Conservation (phyloP, 2,888 invertebrate species). For the Chymomyza amoena region DNA sequence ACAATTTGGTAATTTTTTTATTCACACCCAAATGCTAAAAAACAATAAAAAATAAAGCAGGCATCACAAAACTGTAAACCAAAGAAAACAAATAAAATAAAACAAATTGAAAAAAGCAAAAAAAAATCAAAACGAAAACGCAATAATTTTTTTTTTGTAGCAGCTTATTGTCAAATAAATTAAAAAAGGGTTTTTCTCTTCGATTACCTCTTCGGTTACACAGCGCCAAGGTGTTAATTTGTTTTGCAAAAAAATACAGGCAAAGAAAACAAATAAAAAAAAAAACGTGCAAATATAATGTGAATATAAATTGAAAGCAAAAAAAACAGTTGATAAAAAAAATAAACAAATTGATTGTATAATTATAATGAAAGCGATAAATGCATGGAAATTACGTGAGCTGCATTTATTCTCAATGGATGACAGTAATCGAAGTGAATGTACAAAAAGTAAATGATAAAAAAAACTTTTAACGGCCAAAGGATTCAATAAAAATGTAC, state of each 20-base stretch:
- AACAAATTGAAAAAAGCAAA: no score
- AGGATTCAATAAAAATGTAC: neutral
- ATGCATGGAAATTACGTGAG: slow-evolving; percentile 57
- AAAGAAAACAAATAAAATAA: neutral
- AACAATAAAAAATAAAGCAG: neutral
- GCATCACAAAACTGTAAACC: neutral
- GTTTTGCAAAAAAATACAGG: slow-evolving; percentile 21
- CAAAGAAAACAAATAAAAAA: slow-evolving; percentile 23
- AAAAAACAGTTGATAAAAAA: slow-evolving; percentile 14
- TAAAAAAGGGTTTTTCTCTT: neutral
- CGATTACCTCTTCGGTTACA: neutral
- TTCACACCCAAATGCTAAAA: slow-evolving; percentile 13
- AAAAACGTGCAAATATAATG: slow-evolving; percentile 1
- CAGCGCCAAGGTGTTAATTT: neutral
- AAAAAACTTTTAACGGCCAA: slow-evolving; percentile 38
- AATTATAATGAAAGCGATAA: slow-evolving; percentile 45
- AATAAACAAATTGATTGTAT: slow-evolving; percentile 38
- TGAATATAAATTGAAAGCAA: slow-evolving; percentile 1
- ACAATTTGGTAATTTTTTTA: slow-evolving; percentile 3
- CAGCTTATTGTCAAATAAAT: neutral
- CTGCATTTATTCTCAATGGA: slow-evolving; percentile 58
- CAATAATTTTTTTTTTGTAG: neutral
- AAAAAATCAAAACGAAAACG: neutral
- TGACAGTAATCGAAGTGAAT: neutral
- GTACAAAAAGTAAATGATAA: slow-evolving; percentile 28